These are phyloP conservation scores for Cydia strobilella DNA, from an alignment of 1,140 invertebrate species.

Conservation along the genomic window DNA sequence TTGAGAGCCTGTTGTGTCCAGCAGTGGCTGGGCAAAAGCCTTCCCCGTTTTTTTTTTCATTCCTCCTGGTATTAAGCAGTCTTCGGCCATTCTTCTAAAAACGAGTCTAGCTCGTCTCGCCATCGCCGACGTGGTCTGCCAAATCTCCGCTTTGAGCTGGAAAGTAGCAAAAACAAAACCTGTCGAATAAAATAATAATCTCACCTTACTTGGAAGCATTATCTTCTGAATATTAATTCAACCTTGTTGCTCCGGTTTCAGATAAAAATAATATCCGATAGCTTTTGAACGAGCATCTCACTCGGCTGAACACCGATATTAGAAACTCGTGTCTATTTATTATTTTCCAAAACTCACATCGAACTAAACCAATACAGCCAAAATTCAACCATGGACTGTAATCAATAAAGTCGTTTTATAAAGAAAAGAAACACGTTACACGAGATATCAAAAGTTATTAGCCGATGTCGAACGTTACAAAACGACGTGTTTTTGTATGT, in stretches of 20 bases:
- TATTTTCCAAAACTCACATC: constrained; percentile 3
- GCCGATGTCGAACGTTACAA: background rate
- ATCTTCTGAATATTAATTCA: constrained; percentile 11
- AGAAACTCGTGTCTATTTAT: constrained; percentile 14
- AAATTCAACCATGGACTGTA: background rate
- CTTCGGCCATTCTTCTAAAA: no score
- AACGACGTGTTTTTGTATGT: constrained; percentile 25
- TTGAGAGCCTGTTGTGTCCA: no score
- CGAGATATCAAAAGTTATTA: background rate
- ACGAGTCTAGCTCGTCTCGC: no score
- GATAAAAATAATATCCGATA: constrained; percentile 23
- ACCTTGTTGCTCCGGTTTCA: background rate
- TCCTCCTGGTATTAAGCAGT: no score
- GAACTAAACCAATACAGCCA: background rate
- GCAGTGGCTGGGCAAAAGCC: no score
- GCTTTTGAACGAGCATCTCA: constrained; percentile 5
- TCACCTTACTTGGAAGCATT: background rate
- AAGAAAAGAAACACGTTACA: no score
- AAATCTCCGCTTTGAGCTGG: no score
- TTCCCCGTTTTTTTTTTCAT: no score
- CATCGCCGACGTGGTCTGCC: no score
- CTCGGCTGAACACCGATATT: constrained; percentile 26
- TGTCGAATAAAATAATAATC: background rate
- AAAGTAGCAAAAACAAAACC: background rate
- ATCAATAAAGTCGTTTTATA: background rate